phyloP scores from a whole-genome alignment of 2,888 invertebrate genomes.

The Syrphus vitripennis region DNA sequence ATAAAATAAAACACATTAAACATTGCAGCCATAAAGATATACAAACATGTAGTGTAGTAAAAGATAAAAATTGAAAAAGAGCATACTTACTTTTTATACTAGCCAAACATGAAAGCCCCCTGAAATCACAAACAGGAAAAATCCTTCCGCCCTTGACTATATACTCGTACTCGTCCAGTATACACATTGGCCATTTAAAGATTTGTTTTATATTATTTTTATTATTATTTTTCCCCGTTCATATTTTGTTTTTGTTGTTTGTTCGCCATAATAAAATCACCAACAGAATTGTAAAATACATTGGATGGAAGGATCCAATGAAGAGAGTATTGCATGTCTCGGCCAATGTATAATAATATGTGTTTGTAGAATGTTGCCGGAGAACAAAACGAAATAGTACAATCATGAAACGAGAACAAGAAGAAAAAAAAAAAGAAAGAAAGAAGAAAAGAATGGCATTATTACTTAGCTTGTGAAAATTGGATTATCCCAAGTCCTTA shows the following conservation, averaged over 20 bases:
- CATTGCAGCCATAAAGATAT: slow-evolving; percentile 16
- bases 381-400: background rate
- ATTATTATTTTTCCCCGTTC: slow-evolving; percentile 12
- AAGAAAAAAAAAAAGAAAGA: slow-evolving; percentile 38
- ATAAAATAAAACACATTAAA: slow-evolving; percentile 28
- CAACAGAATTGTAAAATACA: slow-evolving; percentile 4
- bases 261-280: background rate
- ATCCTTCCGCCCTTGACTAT: slow-evolving; percentile 78
- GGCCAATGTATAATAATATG: slow-evolving; percentile 11
- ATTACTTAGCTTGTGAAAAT: slow-evolving; percentile 69
- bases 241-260: background rate
- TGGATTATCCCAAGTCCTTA: slow-evolving; percentile 61
- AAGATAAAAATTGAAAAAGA: slow-evolving; percentile 44
- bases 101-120: slow-evolving; percentile 85
- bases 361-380: background rate
- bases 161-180: background rate
- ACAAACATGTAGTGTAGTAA: background rate
- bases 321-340: slow-evolving; percentile 20
- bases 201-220: slow-evolving; percentile 65
- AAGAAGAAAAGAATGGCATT: slow-evolving; percentile 53
- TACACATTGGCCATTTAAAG: slow-evolving; percentile 48
- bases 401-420: slow-evolving; percentile 20
- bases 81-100: slow-evolving; percentile 82
- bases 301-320: background rate
- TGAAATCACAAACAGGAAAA: slow-evolving; percentile 83